phyloP scores from a whole-genome alignment of 2,888 invertebrate genomes.

The Anoplius nigerrimus region DNA sequence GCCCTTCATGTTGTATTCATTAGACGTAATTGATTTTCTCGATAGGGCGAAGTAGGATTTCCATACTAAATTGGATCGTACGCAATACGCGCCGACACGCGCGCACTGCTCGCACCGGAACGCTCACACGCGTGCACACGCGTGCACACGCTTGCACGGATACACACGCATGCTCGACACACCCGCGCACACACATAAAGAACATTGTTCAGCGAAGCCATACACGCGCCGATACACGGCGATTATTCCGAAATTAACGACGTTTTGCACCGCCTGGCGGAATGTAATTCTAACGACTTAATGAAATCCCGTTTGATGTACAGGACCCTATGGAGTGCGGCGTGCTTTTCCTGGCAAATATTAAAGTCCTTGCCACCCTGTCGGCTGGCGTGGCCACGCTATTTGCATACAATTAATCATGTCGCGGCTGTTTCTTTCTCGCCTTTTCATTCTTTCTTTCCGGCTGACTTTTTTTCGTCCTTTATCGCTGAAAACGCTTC shows the following conservation, averaged over 20 bases:
- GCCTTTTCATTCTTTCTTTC: too few relatives aligned
- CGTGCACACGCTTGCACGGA: too few relatives aligned
- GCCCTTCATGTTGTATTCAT: slow-evolving; percentile 68
- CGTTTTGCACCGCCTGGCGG: slow-evolving; percentile 39
- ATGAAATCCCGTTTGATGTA: slow-evolving; percentile 43
- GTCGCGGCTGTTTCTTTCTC: slow-evolving; percentile 2
- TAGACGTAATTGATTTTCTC: slow-evolving; percentile 69
- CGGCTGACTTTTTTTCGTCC: too few relatives aligned
- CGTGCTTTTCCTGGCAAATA: slow-evolving; percentile 27
- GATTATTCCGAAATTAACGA: slow-evolving; percentile 63
- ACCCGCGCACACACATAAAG: too few relatives aligned
- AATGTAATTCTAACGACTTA: slow-evolving; percentile 56
- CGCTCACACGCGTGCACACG: too few relatives aligned
- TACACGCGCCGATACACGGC: slow-evolving; percentile 45
- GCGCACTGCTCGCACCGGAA: too few relatives aligned
- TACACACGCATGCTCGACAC: too few relatives aligned
- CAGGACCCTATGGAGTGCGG: slow-evolving; percentile 16
- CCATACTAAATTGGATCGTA: slow-evolving; percentile 65
- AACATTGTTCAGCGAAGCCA: background rate
- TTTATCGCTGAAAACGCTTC: too few relatives aligned
- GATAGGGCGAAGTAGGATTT: slow-evolving; percentile 60
- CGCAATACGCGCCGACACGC: background rate
- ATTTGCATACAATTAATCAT: slow-evolving; percentile 55
- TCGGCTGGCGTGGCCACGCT: slow-evolving; percentile 30
- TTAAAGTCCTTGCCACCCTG: slow-evolving; percentile 40